phyloP scores from a whole-genome alignment of 2,797 vertebrate genomes.

The Galaxias olidus region DNA sequence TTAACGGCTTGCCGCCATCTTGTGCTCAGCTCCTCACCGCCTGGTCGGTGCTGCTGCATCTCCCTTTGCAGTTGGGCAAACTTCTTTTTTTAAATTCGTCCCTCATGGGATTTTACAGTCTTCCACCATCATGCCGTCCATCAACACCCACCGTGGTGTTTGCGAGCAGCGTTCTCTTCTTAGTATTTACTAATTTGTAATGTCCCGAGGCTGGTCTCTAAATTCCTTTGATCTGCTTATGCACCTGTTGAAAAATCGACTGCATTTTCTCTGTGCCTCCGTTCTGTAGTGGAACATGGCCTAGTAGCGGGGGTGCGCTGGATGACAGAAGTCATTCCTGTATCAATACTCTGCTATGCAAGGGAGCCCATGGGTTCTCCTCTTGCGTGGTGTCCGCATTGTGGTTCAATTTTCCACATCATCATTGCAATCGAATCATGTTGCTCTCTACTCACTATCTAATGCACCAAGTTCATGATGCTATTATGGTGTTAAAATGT shows the following conservation, averaged over 20 bases:
- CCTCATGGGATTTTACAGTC: slow-evolving; percentile 47
- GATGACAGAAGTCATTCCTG: too few species aligned
- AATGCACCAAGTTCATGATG: slow-evolving; percentile 69
- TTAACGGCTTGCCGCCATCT: slow-evolving; percentile 38
- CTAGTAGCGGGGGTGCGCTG: too few species aligned
- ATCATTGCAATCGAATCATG: slow-evolving; percentile 4
- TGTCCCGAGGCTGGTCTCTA: too few species aligned
- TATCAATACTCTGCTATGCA: too few species aligned
- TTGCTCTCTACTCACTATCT: slow-evolving; percentile 58
- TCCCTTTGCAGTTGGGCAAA: slow-evolving; percentile 71
- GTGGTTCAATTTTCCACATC: background rate
- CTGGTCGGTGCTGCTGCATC: slow-evolving; percentile 63
- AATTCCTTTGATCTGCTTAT: too few species aligned
- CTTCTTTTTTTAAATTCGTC: slow-evolving; percentile 73
- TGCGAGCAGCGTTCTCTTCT: background rate
- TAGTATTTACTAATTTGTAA: too few species aligned
- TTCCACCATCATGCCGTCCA: slow-evolving; percentile 46
- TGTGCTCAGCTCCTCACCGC: slow-evolving; percentile 59
- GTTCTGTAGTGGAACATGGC: too few species aligned
- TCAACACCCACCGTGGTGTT: slow-evolving; percentile 14
- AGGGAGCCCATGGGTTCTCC: too few species aligned
- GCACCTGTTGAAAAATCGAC: too few species aligned
- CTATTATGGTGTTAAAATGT: slow-evolving; percentile 35
- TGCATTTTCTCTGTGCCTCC: too few species aligned
- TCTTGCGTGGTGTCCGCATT: too few species aligned